Percentiles rank a stretch among this genome's conserved stretches.
phyloP scores from a whole-genome alignment of 1,140 invertebrate species.

The Apocrypta bakeri region DNA sequence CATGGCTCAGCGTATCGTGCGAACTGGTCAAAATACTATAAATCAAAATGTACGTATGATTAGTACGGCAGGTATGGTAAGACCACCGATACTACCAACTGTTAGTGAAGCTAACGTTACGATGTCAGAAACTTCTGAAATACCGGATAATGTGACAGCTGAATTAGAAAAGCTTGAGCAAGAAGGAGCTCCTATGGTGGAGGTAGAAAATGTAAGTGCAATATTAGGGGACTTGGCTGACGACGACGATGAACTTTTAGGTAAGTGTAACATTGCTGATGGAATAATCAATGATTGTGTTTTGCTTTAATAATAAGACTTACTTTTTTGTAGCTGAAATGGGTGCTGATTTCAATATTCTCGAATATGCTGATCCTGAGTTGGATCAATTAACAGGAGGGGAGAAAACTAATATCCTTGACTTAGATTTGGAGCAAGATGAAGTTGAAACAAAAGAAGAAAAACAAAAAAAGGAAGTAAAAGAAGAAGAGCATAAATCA shows the following conservation, averaged over 20 bases:
- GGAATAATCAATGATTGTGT: constrained; percentile 42
- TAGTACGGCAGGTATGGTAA: constrained; percentile 59
- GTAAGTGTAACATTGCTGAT: constrained; percentile 67
- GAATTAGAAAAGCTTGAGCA: constrained; percentile 88
- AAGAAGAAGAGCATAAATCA: constrained; percentile 66
- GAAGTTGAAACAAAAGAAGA: constrained; percentile 77
- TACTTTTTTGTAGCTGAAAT: constrained; percentile 80
- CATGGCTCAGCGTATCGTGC: constrained; percentile 65
- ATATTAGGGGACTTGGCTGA: constrained; percentile 87
- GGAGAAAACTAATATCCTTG: constrained; percentile 85
- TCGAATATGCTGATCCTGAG: constrained; percentile 96
- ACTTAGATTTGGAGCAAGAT: constrained; percentile 85
- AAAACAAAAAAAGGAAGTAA: constrained; percentile 74
- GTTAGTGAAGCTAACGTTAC: constrained; percentile 64
- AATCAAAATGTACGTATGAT: constrained; percentile 68
- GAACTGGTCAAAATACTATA: constrained; percentile 62
- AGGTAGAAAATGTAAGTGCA: constrained; percentile 83
- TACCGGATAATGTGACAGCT: constrained; percentile 86
- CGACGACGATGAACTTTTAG: constrained; percentile 90
- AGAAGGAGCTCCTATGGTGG: constrained; percentile 79
- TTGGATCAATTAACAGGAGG: constrained; percentile 86
- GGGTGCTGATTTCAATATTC: constrained; percentile 95
- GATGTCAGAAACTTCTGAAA: constrained; percentile 75
- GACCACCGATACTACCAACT: constrained; percentile 63
- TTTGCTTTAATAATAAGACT: constrained; percentile 29